Evolutionary conservation across 2,888 invertebrate species (phyloP).

Genomic region (Caenorhabditis sinica): DNA sequence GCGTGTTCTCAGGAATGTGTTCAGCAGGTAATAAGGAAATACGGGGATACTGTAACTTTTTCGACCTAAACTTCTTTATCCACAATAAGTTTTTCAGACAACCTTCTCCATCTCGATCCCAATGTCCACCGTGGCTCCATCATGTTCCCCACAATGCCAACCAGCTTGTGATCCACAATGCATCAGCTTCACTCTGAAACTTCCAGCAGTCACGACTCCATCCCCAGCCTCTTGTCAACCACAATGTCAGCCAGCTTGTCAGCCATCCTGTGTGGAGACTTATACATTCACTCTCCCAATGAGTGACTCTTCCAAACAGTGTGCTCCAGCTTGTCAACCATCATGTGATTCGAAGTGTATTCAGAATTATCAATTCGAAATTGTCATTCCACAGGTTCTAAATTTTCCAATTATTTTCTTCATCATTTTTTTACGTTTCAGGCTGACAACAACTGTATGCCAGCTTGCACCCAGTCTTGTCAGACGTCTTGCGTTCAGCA

Average conservation of each 20-base stretch:
- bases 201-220: slow-evolving; percentile 52
- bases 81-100: slow-evolving; percentile 25
- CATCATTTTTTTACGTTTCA: slow-evolving; percentile 17
- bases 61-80: neutral
- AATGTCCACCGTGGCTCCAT: slow-evolving; percentile 46
- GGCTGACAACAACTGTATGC: slow-evolving; percentile 72
- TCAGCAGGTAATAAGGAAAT: slow-evolving; percentile 45
- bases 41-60: neutral
- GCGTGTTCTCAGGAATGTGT: slow-evolving; percentile 59
- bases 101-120: slow-evolving; percentile 55
- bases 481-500: slow-evolving; percentile 66
- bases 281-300: slow-evolving; percentile 59
- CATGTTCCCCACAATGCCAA: slow-evolving; percentile 62
- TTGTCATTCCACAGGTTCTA: slow-evolving; percentile 65
- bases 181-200: slow-evolving; percentile 61
- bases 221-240: slow-evolving; percentile 49
- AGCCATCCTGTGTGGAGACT: slow-evolving; percentile 59
- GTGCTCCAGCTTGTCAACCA: slow-evolving; percentile 72
- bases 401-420: neutral
- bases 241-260: slow-evolving; percentile 69
- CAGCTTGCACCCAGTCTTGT: slow-evolving; percentile 70
- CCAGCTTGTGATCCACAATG: slow-evolving; percentile 65
- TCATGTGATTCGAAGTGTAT: slow-evolving; percentile 68
- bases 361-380: slow-evolving; percentile 74
- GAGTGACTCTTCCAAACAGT: slow-evolving; percentile 55